A percentile compares a stretch with the other conserved stretches of the same genome.
Conservation (phyloP, 2,888 invertebrate genomes). For the Metacarcinus magister region DNA sequence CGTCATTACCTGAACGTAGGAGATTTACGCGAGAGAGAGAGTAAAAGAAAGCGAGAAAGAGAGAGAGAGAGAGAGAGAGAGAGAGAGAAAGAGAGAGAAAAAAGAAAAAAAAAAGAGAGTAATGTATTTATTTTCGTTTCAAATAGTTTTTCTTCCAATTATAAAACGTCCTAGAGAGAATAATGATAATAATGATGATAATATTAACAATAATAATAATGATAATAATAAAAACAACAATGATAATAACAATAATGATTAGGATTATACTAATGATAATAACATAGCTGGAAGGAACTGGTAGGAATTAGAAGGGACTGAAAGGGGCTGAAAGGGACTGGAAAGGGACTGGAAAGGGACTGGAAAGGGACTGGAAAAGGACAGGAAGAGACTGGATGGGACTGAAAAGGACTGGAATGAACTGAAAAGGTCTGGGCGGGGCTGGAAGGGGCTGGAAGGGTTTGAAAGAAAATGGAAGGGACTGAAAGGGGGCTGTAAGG, state of each 20-base stretch:
- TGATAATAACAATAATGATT: not conserved
- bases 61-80: conserved; percentile 17
- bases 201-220: not conserved
- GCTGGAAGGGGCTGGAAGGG: too few species aligned
- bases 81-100: conserved; percentile 5
- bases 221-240: not conserved
- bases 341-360: too few species aligned
- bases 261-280: not conserved
- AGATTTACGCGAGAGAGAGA: not conserved
- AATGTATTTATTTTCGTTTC: not conserved
- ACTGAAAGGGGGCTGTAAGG: too few species aligned
- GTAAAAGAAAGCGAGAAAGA: not conserved
- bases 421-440: too few species aligned
- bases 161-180: not conserved
- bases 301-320: too few species aligned
- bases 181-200: not conserved
- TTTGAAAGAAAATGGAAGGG: too few species aligned
- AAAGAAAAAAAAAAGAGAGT: too few species aligned
- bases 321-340: too few species aligned
- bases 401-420: too few species aligned
- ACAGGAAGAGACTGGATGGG: too few species aligned
- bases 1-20: not conserved
- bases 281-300: too few species aligned
- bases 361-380: too few species aligned
- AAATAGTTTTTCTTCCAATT: not conserved